These are phyloP conservation scores for Brachionus paranguensis DNA, from an alignment of 1,140 invertebrate genomes.

Conservation along the genomic window DNA sequence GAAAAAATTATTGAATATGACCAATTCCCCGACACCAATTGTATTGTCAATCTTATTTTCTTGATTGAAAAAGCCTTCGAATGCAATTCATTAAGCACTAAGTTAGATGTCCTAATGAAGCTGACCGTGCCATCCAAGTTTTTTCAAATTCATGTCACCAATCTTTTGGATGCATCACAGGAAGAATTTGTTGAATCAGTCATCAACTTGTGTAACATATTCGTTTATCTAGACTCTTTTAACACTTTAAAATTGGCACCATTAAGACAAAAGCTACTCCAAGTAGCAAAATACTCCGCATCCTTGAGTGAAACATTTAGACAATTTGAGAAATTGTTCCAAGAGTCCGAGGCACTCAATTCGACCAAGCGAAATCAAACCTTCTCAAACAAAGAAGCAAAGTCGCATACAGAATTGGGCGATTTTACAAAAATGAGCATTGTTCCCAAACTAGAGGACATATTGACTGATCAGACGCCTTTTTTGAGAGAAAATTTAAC, in stretches of 20 bases:
- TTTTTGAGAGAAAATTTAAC: conserved; percentile 61
- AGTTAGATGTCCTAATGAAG: background rate
- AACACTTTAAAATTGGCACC: background rate
- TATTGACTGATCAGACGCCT: conserved; percentile 43
- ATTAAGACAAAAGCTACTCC: background rate
- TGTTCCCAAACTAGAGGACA: conserved; percentile 47
- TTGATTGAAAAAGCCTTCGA: conserved; percentile 1
- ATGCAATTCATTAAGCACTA: background rate
- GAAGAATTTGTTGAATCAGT: background rate
- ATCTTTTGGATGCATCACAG: background rate
- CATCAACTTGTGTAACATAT: background rate
- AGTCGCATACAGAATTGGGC: conserved; percentile 28
- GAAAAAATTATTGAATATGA: background rate
- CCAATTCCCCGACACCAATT: background rate
- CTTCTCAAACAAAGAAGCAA: background rate
- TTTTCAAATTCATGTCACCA: background rate
- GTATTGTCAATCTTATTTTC: background rate
- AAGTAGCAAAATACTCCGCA: background rate
- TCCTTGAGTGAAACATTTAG: background rate
- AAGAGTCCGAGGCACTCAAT: background rate
- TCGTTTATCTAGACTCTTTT: background rate
- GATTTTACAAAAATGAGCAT: conserved; percentile 49
- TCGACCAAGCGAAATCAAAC: background rate
- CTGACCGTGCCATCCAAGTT: background rate
- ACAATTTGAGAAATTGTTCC: background rate